These are phyloP conservation scores for Brachyptera risi DNA, from an alignment of 2,888 invertebrate genomes.

Conservation along the genomic window DNA sequence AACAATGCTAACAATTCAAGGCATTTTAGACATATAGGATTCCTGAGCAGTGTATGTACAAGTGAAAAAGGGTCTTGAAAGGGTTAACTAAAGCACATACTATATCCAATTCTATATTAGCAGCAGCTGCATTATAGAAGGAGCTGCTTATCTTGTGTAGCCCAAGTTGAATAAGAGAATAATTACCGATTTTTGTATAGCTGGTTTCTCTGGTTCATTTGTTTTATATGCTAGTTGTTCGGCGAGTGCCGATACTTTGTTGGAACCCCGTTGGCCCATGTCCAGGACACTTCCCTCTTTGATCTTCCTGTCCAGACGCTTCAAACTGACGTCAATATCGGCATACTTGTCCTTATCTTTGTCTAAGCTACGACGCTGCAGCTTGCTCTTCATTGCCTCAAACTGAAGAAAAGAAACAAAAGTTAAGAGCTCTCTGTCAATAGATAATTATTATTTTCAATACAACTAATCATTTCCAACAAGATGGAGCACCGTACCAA, in stretches of 20 bases:
- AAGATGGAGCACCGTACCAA: no score
- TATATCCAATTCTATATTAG: no score
- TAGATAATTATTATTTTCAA: background rate
- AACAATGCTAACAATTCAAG: no score
- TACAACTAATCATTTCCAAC: background rate
- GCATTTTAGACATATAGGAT: no score
- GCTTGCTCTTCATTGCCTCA: constrained; percentile 63
- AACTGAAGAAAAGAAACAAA: constrained; percentile 45
- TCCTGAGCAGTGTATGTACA: no score
- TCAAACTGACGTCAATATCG: constrained; percentile 68
- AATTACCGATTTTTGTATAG: constrained; percentile 52
- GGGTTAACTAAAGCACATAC: no score
- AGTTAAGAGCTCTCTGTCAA: background rate
- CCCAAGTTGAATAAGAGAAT: background rate
- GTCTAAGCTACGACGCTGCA: constrained; percentile 49
- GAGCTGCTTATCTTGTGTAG: no score
- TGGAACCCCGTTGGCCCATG: constrained; percentile 57
- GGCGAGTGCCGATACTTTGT: constrained; percentile 85
- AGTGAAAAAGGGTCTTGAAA: no score
- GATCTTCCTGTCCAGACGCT: constrained; percentile 65
- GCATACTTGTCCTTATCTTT: constrained; percentile 59
- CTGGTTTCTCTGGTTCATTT: constrained; percentile 49
- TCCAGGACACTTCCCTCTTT: constrained; percentile 73
- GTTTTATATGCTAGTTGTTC: constrained; percentile 63
- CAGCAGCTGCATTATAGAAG: no score